phyloP scores from a whole-genome alignment of 2,113 vertebrate species.

The Hassar affinis region DNA sequence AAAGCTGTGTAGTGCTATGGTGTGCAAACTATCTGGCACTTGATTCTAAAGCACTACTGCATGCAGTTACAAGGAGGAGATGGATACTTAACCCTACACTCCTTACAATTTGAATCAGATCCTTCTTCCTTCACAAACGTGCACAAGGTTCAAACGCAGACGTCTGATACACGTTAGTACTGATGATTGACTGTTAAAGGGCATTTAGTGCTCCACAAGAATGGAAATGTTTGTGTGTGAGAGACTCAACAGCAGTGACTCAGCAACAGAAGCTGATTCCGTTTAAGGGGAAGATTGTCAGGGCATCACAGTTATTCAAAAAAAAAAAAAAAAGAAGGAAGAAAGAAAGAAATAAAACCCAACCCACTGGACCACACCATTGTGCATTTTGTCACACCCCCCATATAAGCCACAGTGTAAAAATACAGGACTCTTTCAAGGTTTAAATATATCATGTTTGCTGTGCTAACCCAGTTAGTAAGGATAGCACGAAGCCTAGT shows the following conservation, averaged over 20 bases:
- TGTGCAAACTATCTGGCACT: not conserved
- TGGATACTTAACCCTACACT: not conserved
- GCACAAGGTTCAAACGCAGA: not conserved
- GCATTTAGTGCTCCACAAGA: not conserved
- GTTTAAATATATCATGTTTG: slow-evolving; percentile 6
- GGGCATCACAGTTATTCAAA: slow-evolving; percentile 56
- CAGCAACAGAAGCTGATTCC: slow-evolving; percentile 8
- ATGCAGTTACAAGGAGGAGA: slow-evolving; percentile 26
- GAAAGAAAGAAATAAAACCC: not conserved
- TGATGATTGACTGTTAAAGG: not conserved
- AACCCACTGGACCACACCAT: slow-evolving; percentile 25
- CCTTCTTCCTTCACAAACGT: not conserved
- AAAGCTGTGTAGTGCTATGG: not conserved
- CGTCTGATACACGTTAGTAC: not conserved
- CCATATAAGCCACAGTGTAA: slow-evolving; percentile 27
- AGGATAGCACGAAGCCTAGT: slow-evolving; percentile 32
- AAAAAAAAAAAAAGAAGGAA: too few relatives aligned
- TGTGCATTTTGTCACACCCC: slow-evolving; percentile 39
- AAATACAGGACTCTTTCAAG: slow-evolving; percentile 46
- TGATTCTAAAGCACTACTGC: not conserved
- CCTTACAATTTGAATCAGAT: not conserved
- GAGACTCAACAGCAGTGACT: not conserved
- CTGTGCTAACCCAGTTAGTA: slow-evolving; percentile 24
- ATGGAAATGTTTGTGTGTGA: not conserved
- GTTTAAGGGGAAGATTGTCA: slow-evolving; percentile 51